Evolutionary conservation across 2,113 vertebrate genomes (phyloP).

Genomic region (Melanostigma gelatinosum): DNA sequence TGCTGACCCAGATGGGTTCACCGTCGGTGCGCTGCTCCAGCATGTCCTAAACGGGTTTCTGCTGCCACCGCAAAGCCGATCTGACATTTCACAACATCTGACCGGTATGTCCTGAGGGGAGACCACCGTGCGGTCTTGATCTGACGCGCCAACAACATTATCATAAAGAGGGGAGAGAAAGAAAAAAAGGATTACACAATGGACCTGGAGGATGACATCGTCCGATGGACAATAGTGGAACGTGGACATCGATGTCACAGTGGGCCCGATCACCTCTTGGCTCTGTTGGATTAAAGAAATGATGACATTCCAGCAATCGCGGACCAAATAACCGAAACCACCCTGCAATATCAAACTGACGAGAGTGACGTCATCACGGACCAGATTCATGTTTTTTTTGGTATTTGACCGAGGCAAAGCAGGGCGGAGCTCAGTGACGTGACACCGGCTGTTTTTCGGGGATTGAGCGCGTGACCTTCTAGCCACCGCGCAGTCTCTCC

Average conservation of each 20-base stretch:
- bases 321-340: slow-evolving; percentile 34
- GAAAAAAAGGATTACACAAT: background rate
- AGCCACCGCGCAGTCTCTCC: slow-evolving; percentile 17
- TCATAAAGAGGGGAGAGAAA: slow-evolving; percentile 26
- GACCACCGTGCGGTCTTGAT: slow-evolving; percentile 53
- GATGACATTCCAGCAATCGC: slow-evolving; percentile 53
- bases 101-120: slow-evolving; percentile 45
- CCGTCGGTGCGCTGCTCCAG: slow-evolving; percentile 98
- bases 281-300: slow-evolving; percentile 38
- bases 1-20: slow-evolving; percentile 99
- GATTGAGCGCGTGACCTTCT: slow-evolving; percentile 41
- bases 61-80: slow-evolving; percentile 10
- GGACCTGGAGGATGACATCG: slow-evolving; percentile 29
- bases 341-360: slow-evolving; percentile 44
- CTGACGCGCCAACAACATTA: slow-evolving; percentile 39
- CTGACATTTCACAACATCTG: slow-evolving; percentile 55
- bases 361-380: slow-evolving; percentile 42
- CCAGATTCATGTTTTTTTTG: slow-evolving; percentile 22
- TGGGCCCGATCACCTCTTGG: slow-evolving; percentile 29
- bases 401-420: slow-evolving; percentile 32
- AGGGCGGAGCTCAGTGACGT: background rate
- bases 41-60: slow-evolving; percentile 89
- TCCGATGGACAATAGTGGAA: slow-evolving; percentile 30
- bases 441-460: background rate
- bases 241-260: slow-evolving; percentile 47